A percentile compares a stretch with the other conserved stretches of the same genome.
Conservation (phyloP, 2,113 vertebrate genomes). For the Seriola aureovittata region DNA sequence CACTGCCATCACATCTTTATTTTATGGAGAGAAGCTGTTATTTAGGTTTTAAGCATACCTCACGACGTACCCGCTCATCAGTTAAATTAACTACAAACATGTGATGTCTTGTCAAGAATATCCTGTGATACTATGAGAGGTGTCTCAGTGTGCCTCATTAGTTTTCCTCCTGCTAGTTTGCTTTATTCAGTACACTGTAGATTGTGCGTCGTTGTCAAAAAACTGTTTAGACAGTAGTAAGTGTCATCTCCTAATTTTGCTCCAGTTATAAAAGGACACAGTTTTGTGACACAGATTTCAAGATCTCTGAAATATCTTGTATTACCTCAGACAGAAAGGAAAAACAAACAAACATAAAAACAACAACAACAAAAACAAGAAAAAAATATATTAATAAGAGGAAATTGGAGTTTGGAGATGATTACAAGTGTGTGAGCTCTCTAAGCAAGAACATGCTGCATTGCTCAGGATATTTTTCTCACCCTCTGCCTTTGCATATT, state of each 20-base stretch:
- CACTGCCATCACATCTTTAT: constrained; percentile 27
- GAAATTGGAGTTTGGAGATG: constrained; percentile 71
- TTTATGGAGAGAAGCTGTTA: not conserved
- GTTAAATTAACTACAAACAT: constrained; percentile 19
- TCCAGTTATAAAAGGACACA: constrained; percentile 11
- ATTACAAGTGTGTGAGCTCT: constrained; percentile 70
- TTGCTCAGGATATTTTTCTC: constrained; percentile 66
- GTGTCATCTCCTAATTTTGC: constrained; percentile 19
- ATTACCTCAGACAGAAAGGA: constrained; percentile 45
- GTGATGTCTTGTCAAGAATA: constrained; percentile 17
- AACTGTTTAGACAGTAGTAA: not conserved
- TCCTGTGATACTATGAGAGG: not conserved
- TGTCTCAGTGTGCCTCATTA: constrained; percentile 35
- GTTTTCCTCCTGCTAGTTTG: constrained; percentile 22
- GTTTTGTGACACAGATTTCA: constrained; percentile 54
- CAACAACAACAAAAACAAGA: constrained; percentile 14
- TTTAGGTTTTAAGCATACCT: not conserved
- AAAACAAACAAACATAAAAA: constrained; percentile 24
- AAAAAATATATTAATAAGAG: constrained; percentile 44
- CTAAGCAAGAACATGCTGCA: constrained; percentile 55
- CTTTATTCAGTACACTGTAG: not conserved
- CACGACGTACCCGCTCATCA: not conserved
- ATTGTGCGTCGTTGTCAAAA: constrained; percentile 19
- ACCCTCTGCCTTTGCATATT: constrained; percentile 77
- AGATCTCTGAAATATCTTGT: constrained; percentile 57